Conservation (phyloP, 2,888 invertebrate species). For the Hydriomena furcata region DNA sequence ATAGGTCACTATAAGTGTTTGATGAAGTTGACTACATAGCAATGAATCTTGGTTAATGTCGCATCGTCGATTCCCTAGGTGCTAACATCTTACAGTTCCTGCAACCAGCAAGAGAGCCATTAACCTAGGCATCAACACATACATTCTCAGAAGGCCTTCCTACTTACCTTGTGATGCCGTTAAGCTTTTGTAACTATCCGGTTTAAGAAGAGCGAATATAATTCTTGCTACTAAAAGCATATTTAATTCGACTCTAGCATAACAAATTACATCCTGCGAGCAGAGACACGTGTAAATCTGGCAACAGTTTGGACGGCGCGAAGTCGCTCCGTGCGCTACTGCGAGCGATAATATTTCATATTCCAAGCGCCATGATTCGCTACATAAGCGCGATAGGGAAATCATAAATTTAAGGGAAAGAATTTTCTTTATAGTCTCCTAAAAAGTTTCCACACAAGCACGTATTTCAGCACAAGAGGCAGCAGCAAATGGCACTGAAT, state of each 20-base stretch:
- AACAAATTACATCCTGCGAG: slow-evolving; percentile 36
- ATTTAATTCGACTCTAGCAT: slow-evolving; percentile 31
- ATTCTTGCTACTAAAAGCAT: slow-evolving; percentile 13
- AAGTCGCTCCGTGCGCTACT: slow-evolving; percentile 46
- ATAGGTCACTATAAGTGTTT: neutral
- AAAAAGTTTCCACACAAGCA: slow-evolving; percentile 70
- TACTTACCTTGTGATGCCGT: no score
- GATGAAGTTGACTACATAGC: slow-evolving; percentile 9
- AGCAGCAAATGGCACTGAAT: slow-evolving; percentile 68
- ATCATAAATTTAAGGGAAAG: slow-evolving; percentile 74
- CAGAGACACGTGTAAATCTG: slow-evolving; percentile 41
- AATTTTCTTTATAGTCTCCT: slow-evolving; percentile 75
- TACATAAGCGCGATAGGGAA: slow-evolving; percentile 77
- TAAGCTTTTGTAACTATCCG: no score
- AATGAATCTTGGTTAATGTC: slow-evolving; percentile 22
- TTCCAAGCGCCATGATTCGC: slow-evolving; percentile 72
- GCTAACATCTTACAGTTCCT: slow-evolving; percentile 5
- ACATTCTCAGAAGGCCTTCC: slow-evolving; percentile 1
- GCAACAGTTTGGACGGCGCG: slow-evolving; percentile 44
- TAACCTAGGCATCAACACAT: slow-evolving; percentile 1
- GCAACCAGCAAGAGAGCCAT: slow-evolving; percentile 11
- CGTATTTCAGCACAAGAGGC: slow-evolving; percentile 63
- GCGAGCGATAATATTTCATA: slow-evolving; percentile 71
- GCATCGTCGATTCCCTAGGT: slow-evolving; percentile 11
- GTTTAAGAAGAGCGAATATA: no score